Base-by-base conservation (phyloP, 2,113 vertebrate genomes). In the Lagenorhynchus albirostris region DNA sequence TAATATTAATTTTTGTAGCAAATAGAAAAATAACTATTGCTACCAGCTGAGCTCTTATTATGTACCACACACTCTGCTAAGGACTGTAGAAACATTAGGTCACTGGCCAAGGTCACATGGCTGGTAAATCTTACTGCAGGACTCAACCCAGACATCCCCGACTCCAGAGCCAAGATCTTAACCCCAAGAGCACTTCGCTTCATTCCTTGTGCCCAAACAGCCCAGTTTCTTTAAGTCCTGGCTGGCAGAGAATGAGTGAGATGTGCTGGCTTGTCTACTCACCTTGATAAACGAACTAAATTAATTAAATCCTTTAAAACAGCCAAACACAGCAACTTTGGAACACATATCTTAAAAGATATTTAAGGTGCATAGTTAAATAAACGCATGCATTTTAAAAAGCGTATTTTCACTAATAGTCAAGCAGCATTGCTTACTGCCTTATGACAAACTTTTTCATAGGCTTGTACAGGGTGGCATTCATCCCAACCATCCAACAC, bases 1-100 rank as follows among this genome's bases (percentile, higher is more conserved):
- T 77, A 67, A 65, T 92, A 84, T 87, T 71, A 71, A 65, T 94
- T 77, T 84, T 93, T 93, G 84, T 90, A 47, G 25, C 26, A 73
- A 92, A 80, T 83, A 41, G 10, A 71, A 84, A 8, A 41, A 25
- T 67, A 31, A 50, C 41, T 6, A 73, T 62, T 73, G 70, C 53
- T 86, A 70, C 31, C 38, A 70, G 36, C 55, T 84, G 67, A 85
- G 47, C 33, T 94, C 53, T 84, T 93, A 58, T 47, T 73, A 67
- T 33, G 29, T 89, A 53, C 50, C 41, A 87, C 90, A 4, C 29
- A 62, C 85, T 71, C 41, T 74, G 80, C 63, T 90, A 31, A 87
- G 26, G 55, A 25, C 36, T 12, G 5, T 26, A n/a, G 74, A 44
- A 94, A 82, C 73, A 91, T 88, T 62, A 36, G 80, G 80, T 88